A percentile compares a stretch with the other conserved stretches of the same genome.
phyloP scores from a whole-genome alignment of 2,888 invertebrate genomes.

The Syrista parreyssii region DNA sequence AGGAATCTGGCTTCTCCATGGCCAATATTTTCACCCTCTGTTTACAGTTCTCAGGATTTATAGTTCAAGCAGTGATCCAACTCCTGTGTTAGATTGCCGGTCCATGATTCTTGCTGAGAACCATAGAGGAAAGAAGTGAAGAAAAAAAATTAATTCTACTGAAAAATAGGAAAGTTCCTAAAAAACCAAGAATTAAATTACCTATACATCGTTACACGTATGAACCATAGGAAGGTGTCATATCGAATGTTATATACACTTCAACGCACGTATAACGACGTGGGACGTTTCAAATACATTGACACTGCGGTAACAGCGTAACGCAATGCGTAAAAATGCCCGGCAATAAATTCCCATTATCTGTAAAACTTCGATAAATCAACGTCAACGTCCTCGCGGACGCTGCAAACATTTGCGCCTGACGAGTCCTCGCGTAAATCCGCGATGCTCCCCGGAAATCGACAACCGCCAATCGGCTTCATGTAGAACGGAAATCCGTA shows the following conservation, averaged over 20 bases:
- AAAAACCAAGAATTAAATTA: neutral
- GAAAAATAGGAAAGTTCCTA: neutral
- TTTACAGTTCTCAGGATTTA: constrained; percentile 26
- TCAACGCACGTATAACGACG: neutral
- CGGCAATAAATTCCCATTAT: constrained; percentile 5
- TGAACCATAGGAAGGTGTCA: neutral
- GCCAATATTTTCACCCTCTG: constrained; percentile 23
- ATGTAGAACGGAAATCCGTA: neutral
- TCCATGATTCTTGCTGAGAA: neutral
- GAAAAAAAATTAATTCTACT: neutral
- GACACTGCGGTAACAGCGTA: neutral
- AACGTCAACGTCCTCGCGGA: constrained; percentile 6
- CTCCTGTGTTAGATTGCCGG: neutral
- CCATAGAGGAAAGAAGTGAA: neutral
- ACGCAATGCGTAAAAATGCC: constrained; percentile 3
- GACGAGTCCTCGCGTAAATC: constrained; percentile 27
- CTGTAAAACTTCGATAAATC: neutral
- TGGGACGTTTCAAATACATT: neutral
- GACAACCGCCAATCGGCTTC: neutral
- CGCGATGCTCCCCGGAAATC: constrained; percentile 1
- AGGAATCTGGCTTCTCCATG: constrained; percentile 9
- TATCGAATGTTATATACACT: neutral
- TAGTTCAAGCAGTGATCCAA: neutral
- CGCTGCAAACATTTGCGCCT: constrained; percentile 36
- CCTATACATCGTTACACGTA: neutral